Evolutionary conservation across 1,140 invertebrate genomes (phyloP), one percentile per base, ranked within the genome.

Genomic region (Drosophila kohkoa): DNA sequence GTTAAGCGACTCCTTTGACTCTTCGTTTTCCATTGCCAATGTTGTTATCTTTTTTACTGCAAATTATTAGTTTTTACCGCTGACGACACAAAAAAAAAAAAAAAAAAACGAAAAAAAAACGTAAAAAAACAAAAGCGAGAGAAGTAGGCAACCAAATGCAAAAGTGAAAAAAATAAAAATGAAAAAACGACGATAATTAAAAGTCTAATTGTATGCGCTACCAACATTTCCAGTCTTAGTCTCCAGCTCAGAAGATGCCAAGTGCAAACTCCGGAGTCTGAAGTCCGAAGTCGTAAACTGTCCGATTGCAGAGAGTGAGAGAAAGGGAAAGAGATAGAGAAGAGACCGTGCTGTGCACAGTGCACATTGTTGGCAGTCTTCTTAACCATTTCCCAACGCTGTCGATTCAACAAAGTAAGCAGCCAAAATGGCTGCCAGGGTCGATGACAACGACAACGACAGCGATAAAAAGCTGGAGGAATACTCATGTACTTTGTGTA

Each of bases 21-120:
- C n/a, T 77, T 62, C 76, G 54, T 20, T 71, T 81, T 64, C 71
- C 85, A 89, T 75, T 75, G 75, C 66, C 85, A 83, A 78, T 81
- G 77, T 88, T 83, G 83, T 89, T 88, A 88, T 89, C 83, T 88
- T 88, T 78, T 88, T 88, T 88, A 88, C 83, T 83, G 85, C 83
- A 88, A 88, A 88, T 89, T 88, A 88, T 88, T 89, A 88, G 85
- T 89, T 81, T 88, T 85, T 85, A 79, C 77, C 73, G 76, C 79
- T 75, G 83, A 88, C 66, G 81, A 87, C 82, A 82, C 75, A 79
- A 5, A 32, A 6, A 51, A 49, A 55, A 63, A 25, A 8, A 38
- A 25, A 13, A 35, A 46, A 16, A 74, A 16, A 51, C 16, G 52
- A 38, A 38, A 73, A 25, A 28, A 67, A 49, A 48, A 54, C 60